These are phyloP conservation scores for Prorops nasuta DNA, from an alignment of 1,140 invertebrate genomes.

Conservation along the genomic window DNA sequence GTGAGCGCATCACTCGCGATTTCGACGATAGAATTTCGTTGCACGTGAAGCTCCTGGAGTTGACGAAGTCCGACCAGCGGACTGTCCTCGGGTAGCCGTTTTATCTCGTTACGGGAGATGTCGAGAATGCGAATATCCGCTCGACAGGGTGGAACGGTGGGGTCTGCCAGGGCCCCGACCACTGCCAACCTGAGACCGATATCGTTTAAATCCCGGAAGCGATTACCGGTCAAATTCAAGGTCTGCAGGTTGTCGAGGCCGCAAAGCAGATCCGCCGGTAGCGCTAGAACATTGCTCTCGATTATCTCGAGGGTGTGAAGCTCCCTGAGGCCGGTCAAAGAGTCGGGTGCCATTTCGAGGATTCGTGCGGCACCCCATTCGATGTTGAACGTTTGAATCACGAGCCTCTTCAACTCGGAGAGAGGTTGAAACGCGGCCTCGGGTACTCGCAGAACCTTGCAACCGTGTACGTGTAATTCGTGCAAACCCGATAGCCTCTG, in stretches of 20 bases:
- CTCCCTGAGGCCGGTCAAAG: constrained; percentile 72
- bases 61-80: constrained; percentile 70
- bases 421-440: constrained; percentile 75
- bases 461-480: constrained; percentile 71
- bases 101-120: constrained; percentile 76
- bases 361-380: constrained; percentile 74
- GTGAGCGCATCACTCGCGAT: constrained; percentile 75
- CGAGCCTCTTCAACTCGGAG: constrained; percentile 70
- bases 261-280: constrained; percentile 76
- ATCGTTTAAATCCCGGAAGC: constrained; percentile 70
- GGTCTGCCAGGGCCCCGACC: constrained; percentile 38
- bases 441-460: constrained; percentile 77
- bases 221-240: constrained; percentile 81
- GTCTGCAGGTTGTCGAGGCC: constrained; percentile 74
- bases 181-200: constrained; percentile 64
- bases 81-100: constrained; percentile 68
- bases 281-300: constrained; percentile 75
- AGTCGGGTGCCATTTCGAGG: constrained; percentile 67
- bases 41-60: constrained; percentile 73
- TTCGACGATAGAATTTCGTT: constrained; percentile 81
- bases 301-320: constrained; percentile 76
- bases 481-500: constrained; percentile 71
- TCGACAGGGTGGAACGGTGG: constrained; percentile 54
- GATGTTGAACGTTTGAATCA: constrained; percentile 72
- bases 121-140: constrained; percentile 71